Conservation (phyloP, 2,113 vertebrate species). For the Carassius carassius region DNA sequence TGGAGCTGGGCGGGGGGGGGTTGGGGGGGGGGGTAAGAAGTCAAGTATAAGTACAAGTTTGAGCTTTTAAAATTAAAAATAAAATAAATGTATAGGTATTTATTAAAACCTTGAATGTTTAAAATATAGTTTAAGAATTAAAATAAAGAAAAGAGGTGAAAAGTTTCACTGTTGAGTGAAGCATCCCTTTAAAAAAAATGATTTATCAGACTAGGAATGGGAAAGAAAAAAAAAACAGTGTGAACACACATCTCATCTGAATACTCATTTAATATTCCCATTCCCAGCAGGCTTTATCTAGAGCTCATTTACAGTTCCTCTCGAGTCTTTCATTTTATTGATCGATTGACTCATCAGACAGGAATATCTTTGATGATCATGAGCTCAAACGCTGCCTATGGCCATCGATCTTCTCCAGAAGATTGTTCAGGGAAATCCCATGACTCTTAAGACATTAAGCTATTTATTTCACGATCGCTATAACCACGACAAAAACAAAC, state of each 20-base stretch:
- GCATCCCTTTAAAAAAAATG: neutral
- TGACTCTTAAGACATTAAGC: conserved; percentile 23
- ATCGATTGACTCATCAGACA: conserved; percentile 28
- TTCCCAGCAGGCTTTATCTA: neutral
- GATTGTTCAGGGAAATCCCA: conserved; percentile 13
- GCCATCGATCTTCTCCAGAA: conserved; percentile 30
- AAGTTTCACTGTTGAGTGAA: neutral
- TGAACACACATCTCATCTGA: neutral
- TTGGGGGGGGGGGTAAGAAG: too few relatives aligned
- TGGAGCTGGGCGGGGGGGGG: too few relatives aligned
- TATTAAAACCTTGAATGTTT: too few relatives aligned
- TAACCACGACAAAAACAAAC: conserved; percentile 13
- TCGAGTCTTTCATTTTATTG: conserved; percentile 10
- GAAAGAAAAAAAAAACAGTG: neutral
- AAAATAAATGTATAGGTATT: too few relatives aligned
- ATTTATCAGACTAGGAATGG: neutral
- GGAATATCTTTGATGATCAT: conserved; percentile 8
- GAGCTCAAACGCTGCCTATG: conserved; percentile 14
- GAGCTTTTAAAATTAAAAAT: neutral
- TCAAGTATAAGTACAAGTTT: conserved; percentile 4
- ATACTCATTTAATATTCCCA: neutral
- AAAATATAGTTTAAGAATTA: too few relatives aligned
- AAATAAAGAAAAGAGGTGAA: too few relatives aligned
- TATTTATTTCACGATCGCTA: neutral
- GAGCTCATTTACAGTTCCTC: conserved; percentile 8